Conservation (phyloP, 2,113 vertebrate species). For the Anser brachyrhynchus region DNA sequence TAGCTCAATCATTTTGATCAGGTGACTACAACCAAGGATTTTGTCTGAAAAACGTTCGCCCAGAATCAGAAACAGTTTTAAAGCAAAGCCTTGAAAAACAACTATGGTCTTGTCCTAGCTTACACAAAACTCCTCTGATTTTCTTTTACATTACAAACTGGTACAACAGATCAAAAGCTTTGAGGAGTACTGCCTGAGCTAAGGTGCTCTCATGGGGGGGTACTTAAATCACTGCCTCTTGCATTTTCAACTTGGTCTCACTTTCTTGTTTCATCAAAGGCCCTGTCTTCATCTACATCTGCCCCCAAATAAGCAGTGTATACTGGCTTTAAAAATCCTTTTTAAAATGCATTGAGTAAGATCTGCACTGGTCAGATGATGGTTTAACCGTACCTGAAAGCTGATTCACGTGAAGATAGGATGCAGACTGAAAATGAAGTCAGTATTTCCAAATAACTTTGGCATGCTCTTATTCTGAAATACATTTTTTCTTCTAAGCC, state of each 20-base stretch:
- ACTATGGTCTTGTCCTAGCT: not conserved
- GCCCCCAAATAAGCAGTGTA: not conserved
- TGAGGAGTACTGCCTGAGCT: not conserved
- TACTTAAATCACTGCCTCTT: not conserved
- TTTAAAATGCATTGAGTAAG: not conserved
- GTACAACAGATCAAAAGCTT: constrained; percentile 11
- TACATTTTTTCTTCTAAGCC: not conserved
- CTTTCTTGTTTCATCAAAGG: constrained; percentile 11
- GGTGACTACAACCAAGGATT: not conserved
- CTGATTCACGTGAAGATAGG: not conserved
- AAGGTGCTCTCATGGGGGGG: not conserved
- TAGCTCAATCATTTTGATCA: not conserved
- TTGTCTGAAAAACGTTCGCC: not conserved
- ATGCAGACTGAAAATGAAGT: not conserved
- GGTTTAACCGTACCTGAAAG: not conserved
- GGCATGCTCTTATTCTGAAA: not conserved
- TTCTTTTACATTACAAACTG: not conserved
- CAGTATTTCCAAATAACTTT: not conserved
- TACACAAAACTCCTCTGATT: not conserved
- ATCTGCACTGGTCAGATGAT: not conserved
- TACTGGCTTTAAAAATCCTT: not conserved
- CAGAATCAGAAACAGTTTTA: not conserved
- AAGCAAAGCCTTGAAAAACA: not conserved
- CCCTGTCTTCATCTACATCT: not conserved
- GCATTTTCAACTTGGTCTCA: not conserved